Percentiles rank a stretch among this genome's conserved stretches.
Evolutionary conservation across 1,140 invertebrate genomes (phyloP).

Genomic region (Trachelipus rathkii): DNA sequence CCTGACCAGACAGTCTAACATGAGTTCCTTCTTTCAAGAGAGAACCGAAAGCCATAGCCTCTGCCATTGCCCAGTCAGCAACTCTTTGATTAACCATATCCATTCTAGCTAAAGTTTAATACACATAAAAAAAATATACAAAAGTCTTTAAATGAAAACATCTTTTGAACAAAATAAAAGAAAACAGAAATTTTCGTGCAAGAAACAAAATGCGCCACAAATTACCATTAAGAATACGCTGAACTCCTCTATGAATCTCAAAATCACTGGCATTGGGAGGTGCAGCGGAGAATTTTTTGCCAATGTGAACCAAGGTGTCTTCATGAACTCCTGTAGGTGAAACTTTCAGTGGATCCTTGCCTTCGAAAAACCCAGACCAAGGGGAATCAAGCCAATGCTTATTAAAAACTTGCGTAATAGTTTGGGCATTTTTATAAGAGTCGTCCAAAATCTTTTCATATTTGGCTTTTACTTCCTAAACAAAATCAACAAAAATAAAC

Average conservation of each 20-base stretch:
- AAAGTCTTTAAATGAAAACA: constrained; percentile 57
- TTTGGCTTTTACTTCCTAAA: constrained; percentile 77
- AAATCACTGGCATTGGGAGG: constrained; percentile 94
- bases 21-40: constrained; percentile 81
- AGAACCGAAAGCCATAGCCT: constrained; percentile 96
- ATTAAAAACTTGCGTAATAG: constrained; percentile 93
- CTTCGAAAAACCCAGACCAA: constrained; percentile 94
- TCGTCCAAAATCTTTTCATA: constrained; percentile 97
- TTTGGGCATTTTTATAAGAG: constrained; percentile 81
- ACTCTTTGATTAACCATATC: constrained; percentile 84
- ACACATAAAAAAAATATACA: neutral
- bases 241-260: constrained; percentile 83
- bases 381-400: constrained; percentile 99
- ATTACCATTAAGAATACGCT: constrained; percentile 63
- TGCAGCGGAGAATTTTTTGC: constrained; percentile 81
- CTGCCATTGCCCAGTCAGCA: constrained; percentile 95
- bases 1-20: constrained; percentile 92
- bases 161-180: neutral
- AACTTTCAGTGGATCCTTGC: constrained; percentile 80
- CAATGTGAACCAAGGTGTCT: constrained; percentile 89
- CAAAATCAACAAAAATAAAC: constrained; percentile 20
- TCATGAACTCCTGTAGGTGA: constrained; percentile 86
- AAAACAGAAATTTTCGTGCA: constrained; percentile 1
- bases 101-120: constrained; percentile 60
- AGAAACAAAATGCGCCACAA: neutral